Evolutionary conservation across 2,797 vertebrate species (phyloP).

Genomic region (Selene dorsalis): DNA sequence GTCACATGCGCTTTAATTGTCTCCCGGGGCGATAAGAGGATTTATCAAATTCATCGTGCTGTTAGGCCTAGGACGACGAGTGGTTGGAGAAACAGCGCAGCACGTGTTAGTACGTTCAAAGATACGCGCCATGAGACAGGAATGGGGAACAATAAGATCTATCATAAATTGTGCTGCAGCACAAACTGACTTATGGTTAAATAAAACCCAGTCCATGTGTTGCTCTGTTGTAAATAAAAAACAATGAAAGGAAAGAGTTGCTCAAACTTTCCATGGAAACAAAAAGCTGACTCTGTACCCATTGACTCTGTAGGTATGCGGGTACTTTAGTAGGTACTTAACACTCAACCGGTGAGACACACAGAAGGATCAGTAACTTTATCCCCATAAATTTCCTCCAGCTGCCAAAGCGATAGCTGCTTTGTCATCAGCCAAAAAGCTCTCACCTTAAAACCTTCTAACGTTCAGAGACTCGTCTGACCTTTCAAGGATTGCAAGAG

Average conservation of each 20-base stretch:
- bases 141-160: constrained; percentile 63
- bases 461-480: constrained; percentile 14
- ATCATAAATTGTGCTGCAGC: constrained; percentile 62
- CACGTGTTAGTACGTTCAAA: constrained; percentile 70
- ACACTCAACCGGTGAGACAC: not conserved
- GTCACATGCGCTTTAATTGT: constrained; percentile 85
- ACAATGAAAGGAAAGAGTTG: not conserved
- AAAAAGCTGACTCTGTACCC: not conserved
- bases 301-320: not conserved
- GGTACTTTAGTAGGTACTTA: no score
- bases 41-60: constrained; percentile 82
- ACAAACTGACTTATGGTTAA: constrained; percentile 51
- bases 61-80: constrained; percentile 52
- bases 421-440: constrained; percentile 7
- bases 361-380: constrained; percentile 4
- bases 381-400: not conserved
- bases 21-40: constrained; percentile 81
- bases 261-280: constrained; percentile 2
- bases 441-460: not conserved
- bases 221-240: constrained; percentile 25
- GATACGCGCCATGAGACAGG: constrained; percentile 45
- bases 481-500: constrained; percentile 15
- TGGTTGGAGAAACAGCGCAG: constrained; percentile 61
- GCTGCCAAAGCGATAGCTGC: constrained; percentile 5
- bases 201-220: constrained; percentile 35